Conservation (phyloP, 2,113 vertebrate genomes). For the Thryonomys swinderianus region DNA sequence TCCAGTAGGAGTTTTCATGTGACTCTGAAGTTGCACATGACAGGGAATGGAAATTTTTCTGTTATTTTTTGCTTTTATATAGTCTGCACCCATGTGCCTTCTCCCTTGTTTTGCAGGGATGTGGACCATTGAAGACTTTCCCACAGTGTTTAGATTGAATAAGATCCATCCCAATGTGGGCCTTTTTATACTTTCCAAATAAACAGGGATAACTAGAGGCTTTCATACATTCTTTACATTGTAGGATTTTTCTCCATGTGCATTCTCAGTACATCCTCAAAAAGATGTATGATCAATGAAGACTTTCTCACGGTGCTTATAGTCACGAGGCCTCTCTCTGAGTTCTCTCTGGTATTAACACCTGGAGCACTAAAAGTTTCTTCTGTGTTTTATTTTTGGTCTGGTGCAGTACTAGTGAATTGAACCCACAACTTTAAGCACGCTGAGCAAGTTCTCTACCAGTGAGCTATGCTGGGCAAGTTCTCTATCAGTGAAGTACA, state of each 20-base stretch:
- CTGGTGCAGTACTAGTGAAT: background rate
- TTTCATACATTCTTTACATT: constrained; percentile 23
- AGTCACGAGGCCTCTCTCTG: background rate
- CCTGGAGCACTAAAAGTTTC: background rate
- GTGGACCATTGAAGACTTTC: background rate
- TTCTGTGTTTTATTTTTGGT: background rate
- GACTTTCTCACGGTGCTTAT: constrained; percentile 1
- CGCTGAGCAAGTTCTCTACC: background rate
- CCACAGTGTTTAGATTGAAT: constrained; percentile 21
- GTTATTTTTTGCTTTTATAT: background rate
- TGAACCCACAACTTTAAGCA: background rate
- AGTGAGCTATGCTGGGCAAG: background rate
- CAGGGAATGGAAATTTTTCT: background rate
- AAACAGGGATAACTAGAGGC: background rate
- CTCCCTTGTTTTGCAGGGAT: background rate
- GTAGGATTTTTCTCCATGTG: background rate
- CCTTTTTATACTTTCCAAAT: constrained; percentile 29
- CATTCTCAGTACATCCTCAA: background rate
- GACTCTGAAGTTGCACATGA: background rate
- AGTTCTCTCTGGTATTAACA: background rate
- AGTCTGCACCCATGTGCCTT: background rate
- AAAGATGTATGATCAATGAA: constrained; percentile 60
- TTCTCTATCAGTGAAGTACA: background rate
- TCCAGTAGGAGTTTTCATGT: background rate
- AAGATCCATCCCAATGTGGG: constrained; percentile 19